phyloP scores from a whole-genome alignment of 1,140 invertebrate genomes.

The Rhizoglyphus robini region DNA sequence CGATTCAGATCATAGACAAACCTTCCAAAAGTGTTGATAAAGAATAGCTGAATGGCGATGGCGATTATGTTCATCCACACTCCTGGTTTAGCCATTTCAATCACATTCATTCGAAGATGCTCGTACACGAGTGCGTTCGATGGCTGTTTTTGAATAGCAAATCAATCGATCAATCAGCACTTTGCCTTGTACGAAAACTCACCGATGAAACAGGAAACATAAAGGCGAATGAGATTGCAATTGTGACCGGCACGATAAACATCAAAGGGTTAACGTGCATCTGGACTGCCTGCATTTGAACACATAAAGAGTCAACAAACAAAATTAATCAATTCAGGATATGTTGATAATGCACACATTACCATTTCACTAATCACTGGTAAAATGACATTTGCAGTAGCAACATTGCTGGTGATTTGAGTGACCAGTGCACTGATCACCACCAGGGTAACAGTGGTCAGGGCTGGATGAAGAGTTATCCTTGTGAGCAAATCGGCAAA shows the following conservation, averaged over 20 bases:
- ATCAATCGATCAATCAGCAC: neutral
- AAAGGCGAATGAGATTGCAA: constrained; percentile 40
- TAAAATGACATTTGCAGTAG: constrained; percentile 62
- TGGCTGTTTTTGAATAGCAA: constrained; percentile 1
- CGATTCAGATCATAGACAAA: constrained; percentile 41
- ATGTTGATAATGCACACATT: constrained; percentile 23
- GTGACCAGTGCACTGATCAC: constrained; percentile 44
- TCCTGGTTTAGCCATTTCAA: constrained; percentile 60
- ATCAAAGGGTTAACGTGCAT: constrained; percentile 22
- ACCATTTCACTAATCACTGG: constrained; percentile 64
- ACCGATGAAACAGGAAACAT: constrained; percentile 44
- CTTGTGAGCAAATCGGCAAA: constrained; percentile 45
- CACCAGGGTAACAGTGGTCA: constrained; percentile 33
- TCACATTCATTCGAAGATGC: constrained; percentile 54
- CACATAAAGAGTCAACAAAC: neutral
- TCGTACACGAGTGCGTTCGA: constrained; percentile 34
- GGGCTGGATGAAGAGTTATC: constrained; percentile 32
- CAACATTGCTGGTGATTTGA: constrained; percentile 71
- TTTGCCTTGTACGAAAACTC: neutral
- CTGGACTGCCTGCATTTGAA: constrained; percentile 22
- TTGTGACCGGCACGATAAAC: constrained; percentile 38
- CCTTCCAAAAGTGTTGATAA: constrained; percentile 51
- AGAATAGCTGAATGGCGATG: constrained; percentile 47
- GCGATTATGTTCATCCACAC: constrained; percentile 62
- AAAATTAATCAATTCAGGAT: neutral